Conservation (phyloP, 2,113 vertebrate species). For the Lates calcarifer region DNA sequence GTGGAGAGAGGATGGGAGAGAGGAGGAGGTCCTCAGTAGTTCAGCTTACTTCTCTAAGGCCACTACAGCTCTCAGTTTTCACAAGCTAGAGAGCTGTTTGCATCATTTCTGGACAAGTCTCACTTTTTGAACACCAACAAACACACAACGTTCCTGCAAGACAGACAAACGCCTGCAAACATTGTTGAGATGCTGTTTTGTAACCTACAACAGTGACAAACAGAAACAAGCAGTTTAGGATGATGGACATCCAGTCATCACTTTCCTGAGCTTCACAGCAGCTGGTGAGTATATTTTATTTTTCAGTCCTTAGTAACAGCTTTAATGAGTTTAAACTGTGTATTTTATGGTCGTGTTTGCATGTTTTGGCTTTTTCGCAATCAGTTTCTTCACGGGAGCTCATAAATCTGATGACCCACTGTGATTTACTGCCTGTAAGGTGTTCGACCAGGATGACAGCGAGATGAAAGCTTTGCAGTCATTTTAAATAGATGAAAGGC, state of each 20-base stretch:
- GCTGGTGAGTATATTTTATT: slow-evolving; percentile 52
- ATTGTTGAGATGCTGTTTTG: not conserved
- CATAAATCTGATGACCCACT: not conserved
- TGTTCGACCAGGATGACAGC: not conserved
- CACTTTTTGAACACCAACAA: not conserved
- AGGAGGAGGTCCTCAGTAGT: slow-evolving; percentile 25
- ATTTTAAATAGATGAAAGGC: slow-evolving; percentile 5
- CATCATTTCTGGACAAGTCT: slow-evolving; percentile 1
- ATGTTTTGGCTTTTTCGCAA: slow-evolving; percentile 8
- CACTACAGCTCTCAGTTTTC: slow-evolving; percentile 13
- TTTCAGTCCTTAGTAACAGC: not conserved
- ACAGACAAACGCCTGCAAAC: not conserved
- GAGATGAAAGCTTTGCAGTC: slow-evolving; percentile 18
- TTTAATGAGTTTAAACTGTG: not conserved
- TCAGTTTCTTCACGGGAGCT: slow-evolving; percentile 10
- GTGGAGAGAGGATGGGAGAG: slow-evolving; percentile 41
- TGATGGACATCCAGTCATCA: not conserved
- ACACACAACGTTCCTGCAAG: not conserved
- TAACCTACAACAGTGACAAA: not conserved
- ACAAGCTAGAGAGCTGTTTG: not conserved
- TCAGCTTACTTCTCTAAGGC: slow-evolving; percentile 23
- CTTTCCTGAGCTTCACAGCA: slow-evolving; percentile 22
- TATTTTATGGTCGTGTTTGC: not conserved
- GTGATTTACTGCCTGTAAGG: slow-evolving; percentile 1
- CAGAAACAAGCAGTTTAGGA: not conserved